Base-by-base conservation (phyloP, 1,140 invertebrate species). In the Watersipora subatra region DNA sequence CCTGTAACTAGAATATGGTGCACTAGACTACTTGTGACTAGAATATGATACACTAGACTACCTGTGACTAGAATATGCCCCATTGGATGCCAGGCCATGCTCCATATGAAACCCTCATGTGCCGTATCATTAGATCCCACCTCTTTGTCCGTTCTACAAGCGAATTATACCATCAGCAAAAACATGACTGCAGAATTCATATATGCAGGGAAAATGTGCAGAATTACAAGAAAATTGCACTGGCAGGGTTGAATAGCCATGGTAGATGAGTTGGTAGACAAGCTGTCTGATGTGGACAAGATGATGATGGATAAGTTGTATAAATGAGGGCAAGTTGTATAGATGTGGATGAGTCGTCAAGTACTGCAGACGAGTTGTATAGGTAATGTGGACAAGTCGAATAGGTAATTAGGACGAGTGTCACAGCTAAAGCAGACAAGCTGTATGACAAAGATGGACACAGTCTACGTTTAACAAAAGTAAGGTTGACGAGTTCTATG, bases 31-130 rank as follows among this genome's bases (percentile, higher is more conserved):
- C 34, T n/a, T 46, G 7, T 46, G 34, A 7, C 34, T 46, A 46
- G 34, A 46, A 46, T 12, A 7, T 12, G 34, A 46, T 46, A n/a
- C 34, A 46, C 34, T n/a, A 12, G 34, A 7, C n/a, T 93, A 73
- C 95, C 94, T 1, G 94, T 96, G 73, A 93, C 96, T 1, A 99
- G 81, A 71, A 99, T 97, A 77, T 99, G 97, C 2, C 97, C 97
- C 2, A 99, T 78, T 0, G 97, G 97, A 85, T 99, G 97, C 96
- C 97, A 99, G 24, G 93, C 91, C 68, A 99, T 82, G 19, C 92
- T 92, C 96, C 96, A 99, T 0, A 99, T 93, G 75, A 97, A 97
- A 72, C 92, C 96, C 78, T 99, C 96, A 80, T 99, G 96, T 26
- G 95, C 96, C 74, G 93, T 89, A 81, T 99, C 95, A 73, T 99